These are phyloP conservation scores for Mya arenaria DNA, from an alignment of 1,140 invertebrate genomes.

Conservation along the genomic window DNA sequence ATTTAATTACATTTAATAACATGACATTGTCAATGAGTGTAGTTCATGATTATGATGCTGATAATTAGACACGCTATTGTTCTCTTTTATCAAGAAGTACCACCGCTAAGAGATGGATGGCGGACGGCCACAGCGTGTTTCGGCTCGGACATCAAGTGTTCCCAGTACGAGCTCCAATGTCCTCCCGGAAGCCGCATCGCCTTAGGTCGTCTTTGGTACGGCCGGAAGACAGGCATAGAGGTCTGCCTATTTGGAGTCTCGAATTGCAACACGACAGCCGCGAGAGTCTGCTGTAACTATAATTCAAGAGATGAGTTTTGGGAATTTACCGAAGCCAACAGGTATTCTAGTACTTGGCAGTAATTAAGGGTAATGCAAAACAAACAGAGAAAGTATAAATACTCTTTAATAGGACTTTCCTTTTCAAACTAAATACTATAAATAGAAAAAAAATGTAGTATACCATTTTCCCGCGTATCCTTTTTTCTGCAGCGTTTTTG, in stretches of 20 bases:
- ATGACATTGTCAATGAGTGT: too few relatives aligned
- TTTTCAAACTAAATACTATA: too few relatives aligned
- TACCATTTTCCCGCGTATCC: too few relatives aligned
- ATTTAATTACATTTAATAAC: too few relatives aligned
- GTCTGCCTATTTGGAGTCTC: slow-evolving; percentile 30
- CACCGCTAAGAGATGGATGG: slow-evolving; percentile 7
- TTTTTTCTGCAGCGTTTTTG: too few relatives aligned
- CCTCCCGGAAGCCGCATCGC: neutral
- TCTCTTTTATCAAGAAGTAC: too few relatives aligned
- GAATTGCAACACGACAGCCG: neutral
- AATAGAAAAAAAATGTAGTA: too few relatives aligned
- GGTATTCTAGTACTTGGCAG: neutral
- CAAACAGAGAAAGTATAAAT: too few relatives aligned
- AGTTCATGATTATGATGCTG: too few relatives aligned
- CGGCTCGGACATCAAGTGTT: slow-evolving; percentile 36
- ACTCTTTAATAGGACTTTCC: too few relatives aligned
- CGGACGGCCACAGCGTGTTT: slow-evolving; percentile 8
- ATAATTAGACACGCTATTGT: too few relatives aligned
- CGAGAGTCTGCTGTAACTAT: slow-evolving; percentile 22
- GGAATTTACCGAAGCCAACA: neutral
- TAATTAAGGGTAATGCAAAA: too few relatives aligned
- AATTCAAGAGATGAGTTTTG: slow-evolving; percentile 16
- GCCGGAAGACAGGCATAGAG: neutral
- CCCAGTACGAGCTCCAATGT: slow-evolving; percentile 21
- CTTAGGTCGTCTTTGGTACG: slow-evolving; percentile 26